Evolutionary conservation across 2,113 vertebrate species (phyloP), one percentile per base, ranked within the genome.

Genomic region (Cisticola juncidis): DNA sequence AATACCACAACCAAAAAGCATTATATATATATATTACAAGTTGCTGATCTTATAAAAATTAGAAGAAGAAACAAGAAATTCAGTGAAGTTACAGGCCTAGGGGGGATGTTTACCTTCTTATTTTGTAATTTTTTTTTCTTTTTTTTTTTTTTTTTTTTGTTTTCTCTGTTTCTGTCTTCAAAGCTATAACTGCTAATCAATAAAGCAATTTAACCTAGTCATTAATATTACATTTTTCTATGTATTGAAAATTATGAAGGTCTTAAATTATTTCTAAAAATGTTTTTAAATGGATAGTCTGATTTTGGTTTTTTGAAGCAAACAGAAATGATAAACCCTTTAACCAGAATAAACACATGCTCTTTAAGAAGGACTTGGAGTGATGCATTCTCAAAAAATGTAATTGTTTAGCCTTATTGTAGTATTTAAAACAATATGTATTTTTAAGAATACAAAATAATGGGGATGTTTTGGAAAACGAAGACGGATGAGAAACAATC

Each of bases 31-130:
- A 12, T 28, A 5, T 45, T 38, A 50, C 13, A 12, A 38, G 3
- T 58, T 77, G 7, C 3, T 56, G 4, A 69, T 33, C 20, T 64
- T 36, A 50, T 23, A 51, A 54, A 85, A 47, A 65, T 12, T 45
- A 26, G 12, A 54, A 50, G 12, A 54, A 50, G 19, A 58, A 38
- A 24, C 2, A 40, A 61, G 38, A 24, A 79, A 42, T 54, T 42
- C 33, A 51, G 53, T 65, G 38, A 85, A 47, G 12, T 17, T 58
- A 47, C 26, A 60, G 17, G 11, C 4, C 15, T 45, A 14, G 3
- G 4, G 7, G 38, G 38, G 1, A 0, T 6, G 48, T 61, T 81
- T 51, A 9, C 5, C 3, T 15, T 42, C 12, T 56, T 74, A 47
- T 35, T 79, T 70, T 65, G n/a, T n/a, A n/a, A n/a, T n/a, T 35